These are phyloP conservation scores for Tursiops truncatus DNA, from an alignment of 2,113 vertebrate genomes.

Conservation along the genomic window DNA sequence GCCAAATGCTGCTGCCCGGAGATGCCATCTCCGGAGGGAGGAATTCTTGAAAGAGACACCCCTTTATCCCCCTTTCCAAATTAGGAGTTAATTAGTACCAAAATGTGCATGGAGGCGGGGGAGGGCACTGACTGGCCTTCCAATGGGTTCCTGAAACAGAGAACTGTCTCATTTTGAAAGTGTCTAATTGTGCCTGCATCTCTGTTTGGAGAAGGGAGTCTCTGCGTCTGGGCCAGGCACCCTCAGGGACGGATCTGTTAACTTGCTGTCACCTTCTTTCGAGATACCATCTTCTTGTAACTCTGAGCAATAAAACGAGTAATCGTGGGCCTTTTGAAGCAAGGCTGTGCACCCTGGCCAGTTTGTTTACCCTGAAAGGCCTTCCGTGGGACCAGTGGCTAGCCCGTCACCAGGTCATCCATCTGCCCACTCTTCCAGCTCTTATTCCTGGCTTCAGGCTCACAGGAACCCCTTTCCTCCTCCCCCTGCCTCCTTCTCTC, in stretches of 20 bases:
- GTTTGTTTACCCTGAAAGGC: slow-evolving; percentile 67
- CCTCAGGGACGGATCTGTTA: slow-evolving; percentile 77
- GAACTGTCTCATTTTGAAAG: slow-evolving; percentile 18
- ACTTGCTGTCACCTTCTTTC: slow-evolving; percentile 75
- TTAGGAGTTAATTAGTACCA: slow-evolving; percentile 73
- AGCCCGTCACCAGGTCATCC: background rate
- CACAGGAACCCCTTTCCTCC: background rate
- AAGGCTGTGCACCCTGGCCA: background rate
- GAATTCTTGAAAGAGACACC: slow-evolving; percentile 70
- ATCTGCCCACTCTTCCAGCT: background rate
- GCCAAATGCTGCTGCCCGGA: slow-evolving; percentile 70
- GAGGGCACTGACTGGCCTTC: background rate
- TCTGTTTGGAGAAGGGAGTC: slow-evolving; percentile 81
- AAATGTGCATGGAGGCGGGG: slow-evolving; percentile 21
- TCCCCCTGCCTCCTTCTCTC: no score
- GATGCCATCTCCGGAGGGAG: slow-evolving; percentile 75
- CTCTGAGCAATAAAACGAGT: slow-evolving; percentile 68
- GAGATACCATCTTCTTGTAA: slow-evolving; percentile 77
- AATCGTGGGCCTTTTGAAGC: slow-evolving; percentile 75
- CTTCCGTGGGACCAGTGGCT: background rate
- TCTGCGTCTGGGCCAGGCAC: slow-evolving; percentile 70
- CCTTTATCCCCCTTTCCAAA: slow-evolving; percentile 23
- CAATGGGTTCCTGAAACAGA: background rate
- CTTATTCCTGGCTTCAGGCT: background rate
- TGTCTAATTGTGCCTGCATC: background rate